Percentiles rank a stretch among this genome's conserved stretches.
Evolutionary conservation across 1,140 invertebrate species (phyloP).

Genomic region (Magallana gigas): DNA sequence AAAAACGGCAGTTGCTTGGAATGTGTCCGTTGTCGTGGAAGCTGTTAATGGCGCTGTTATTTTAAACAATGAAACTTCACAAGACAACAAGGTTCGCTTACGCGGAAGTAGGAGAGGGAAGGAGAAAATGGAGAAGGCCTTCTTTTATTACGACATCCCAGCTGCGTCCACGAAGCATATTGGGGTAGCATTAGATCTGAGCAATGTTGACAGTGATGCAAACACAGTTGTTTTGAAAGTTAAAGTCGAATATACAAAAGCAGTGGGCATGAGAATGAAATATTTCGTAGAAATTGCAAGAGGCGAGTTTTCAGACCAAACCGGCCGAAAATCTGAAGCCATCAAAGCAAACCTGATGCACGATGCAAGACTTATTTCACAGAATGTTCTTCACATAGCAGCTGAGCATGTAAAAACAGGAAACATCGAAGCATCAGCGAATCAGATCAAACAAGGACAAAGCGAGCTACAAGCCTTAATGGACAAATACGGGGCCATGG

Average conservation of each 20-base stretch:
- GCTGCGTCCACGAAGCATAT: slow-evolving; percentile 63
- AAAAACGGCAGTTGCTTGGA: slow-evolving; percentile 70
- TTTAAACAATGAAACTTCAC: slow-evolving; percentile 59
- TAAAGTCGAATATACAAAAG: slow-evolving; percentile 62
- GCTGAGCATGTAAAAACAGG: slow-evolving; percentile 58
- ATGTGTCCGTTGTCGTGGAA: slow-evolving; percentile 61
- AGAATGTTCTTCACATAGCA: slow-evolving; percentile 53
- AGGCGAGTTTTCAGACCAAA: slow-evolving; percentile 44
- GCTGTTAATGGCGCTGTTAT: slow-evolving; percentile 60
- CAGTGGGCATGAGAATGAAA: slow-evolving; percentile 52
- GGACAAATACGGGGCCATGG: slow-evolving; percentile 54
- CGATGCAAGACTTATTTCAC: slow-evolving; percentile 59
- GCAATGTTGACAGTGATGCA: neutral
- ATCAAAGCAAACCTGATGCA: slow-evolving; percentile 59
- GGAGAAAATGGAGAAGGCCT: slow-evolving; percentile 51
- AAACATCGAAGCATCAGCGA: slow-evolving; percentile 45
- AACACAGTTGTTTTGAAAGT: slow-evolving; percentile 57
- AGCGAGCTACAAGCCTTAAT: slow-evolving; percentile 52
- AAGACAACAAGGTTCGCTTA: slow-evolving; percentile 64
- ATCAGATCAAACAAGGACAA: slow-evolving; percentile 60
- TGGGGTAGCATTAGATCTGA: slow-evolving; percentile 55
- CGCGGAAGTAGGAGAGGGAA: neutral
- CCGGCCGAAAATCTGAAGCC: slow-evolving; percentile 42
- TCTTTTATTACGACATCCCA: slow-evolving; percentile 69
- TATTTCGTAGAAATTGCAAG: slow-evolving; percentile 56